phyloP scores from a whole-genome alignment of 2,888 invertebrate genomes.

The Sarcophaga carnaria region DNA sequence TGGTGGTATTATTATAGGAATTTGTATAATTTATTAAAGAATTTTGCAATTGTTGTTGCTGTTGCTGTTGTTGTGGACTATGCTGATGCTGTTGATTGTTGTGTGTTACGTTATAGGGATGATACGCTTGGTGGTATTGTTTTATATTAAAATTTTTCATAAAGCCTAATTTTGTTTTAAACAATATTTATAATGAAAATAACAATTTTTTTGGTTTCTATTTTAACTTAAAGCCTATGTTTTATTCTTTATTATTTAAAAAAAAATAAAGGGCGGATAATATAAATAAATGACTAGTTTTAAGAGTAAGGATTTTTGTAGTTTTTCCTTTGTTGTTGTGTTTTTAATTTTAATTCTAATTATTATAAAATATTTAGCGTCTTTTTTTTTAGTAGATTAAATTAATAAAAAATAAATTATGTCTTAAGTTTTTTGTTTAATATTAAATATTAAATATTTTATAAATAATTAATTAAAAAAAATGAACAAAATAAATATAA shows the following conservation, averaged over 20 bases:
- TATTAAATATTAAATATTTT: slow-evolving; percentile 8
- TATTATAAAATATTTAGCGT: slow-evolving; percentile 55
- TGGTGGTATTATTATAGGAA: slow-evolving; percentile 21
- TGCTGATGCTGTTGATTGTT: slow-evolving; percentile 44
- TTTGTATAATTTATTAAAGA: slow-evolving; percentile 14
- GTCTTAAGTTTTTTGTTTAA: slow-evolving; percentile 57
- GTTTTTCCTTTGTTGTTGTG: not conserved
- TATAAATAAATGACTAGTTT: slow-evolving; percentile 63
- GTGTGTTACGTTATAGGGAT: slow-evolving; percentile 60
- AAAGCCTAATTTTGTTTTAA: slow-evolving; percentile 59
- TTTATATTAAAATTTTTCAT: slow-evolving; percentile 70
- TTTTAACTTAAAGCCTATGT: not conserved
- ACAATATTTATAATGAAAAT: slow-evolving; percentile 30
- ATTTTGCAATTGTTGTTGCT: slow-evolving; percentile 46
- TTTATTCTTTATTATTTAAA: slow-evolving; percentile 16
- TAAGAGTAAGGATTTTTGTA: slow-evolving; percentile 24
- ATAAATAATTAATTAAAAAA: slow-evolving; percentile 10
- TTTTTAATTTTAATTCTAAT: not conserved
- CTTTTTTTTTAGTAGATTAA: slow-evolving; percentile 45
- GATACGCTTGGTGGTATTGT: slow-evolving; percentile 69
- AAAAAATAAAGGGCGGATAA: slow-evolving; percentile 39
- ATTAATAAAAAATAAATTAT: slow-evolving; percentile 34
- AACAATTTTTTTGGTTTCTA: slow-evolving; percentile 1
- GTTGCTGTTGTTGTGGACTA: slow-evolving; percentile 31
- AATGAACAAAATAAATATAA: slow-evolving; percentile 24